phyloP scores from a whole-genome alignment of 2,797 vertebrate genomes.

The Hafferia zeledoni region DNA sequence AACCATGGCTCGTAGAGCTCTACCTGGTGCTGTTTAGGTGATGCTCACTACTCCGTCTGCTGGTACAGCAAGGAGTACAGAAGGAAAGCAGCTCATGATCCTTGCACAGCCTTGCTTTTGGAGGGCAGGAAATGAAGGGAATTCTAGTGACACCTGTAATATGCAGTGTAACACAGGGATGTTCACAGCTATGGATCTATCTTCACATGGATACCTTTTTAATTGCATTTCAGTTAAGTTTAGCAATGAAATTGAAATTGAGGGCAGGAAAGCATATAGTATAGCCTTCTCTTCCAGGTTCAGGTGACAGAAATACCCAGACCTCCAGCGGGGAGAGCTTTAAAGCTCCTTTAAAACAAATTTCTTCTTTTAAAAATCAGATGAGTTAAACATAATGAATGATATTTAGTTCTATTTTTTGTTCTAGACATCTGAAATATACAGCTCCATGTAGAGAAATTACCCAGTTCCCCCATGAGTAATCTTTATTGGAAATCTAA shows the following conservation, averaged over 20 bases:
- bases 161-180: background rate
- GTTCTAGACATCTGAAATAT: background rate
- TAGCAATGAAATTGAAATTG: background rate
- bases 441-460: background rate
- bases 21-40: background rate
- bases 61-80: background rate
- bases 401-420: background rate
- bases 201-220: background rate
- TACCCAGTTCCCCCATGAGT: background rate
- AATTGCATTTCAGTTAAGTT: background rate
- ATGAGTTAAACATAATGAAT: background rate
- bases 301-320: background rate
- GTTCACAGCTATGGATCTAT: background rate
- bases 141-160: background rate
- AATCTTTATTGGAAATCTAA: conserved; percentile 21
- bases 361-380: conserved; percentile 24
- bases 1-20: background rate
- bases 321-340: background rate
- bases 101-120: background rate
- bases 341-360: background rate
- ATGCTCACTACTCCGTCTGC: background rate
- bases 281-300: background rate
- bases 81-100: background rate
- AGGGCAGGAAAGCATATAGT: background rate
- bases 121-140: background rate